Conservation (phyloP, 2,113 vertebrate species). For the Notothenia coriiceps region DNA sequence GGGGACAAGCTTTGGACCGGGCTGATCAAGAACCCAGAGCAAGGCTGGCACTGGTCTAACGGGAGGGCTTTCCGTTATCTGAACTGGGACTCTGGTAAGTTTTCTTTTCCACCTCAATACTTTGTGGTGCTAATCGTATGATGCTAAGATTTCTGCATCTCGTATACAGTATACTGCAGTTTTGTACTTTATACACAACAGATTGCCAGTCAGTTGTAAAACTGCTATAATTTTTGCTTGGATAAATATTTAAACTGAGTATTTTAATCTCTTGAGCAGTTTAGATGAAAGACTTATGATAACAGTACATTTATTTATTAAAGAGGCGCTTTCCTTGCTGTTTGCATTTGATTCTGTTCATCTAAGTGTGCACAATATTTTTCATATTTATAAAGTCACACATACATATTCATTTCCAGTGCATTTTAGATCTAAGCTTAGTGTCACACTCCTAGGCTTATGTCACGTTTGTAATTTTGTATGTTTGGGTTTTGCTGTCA, state of each 20-base stretch:
- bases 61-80: conserved; percentile 88
- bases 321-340: no score
- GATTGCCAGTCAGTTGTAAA: not conserved
- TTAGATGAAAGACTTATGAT: not conserved
- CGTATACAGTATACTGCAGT: not conserved
- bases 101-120: not conserved
- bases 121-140: not conserved
- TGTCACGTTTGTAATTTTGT: no score
- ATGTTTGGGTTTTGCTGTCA: no score
- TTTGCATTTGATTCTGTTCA: not conserved
- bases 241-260: not conserved
- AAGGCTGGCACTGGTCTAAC: conserved; percentile 90
- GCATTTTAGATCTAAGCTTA: not conserved
- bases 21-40: conserved; percentile 86
- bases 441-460: no score
- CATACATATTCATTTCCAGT: not conserved
- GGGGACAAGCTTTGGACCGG: conserved; percentile 86
- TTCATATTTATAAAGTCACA: not conserved
- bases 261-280: not conserved
- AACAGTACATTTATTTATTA: no score
- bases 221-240: not conserved
- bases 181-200: not conserved
- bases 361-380: not conserved
- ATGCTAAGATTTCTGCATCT: no score
- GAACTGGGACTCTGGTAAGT: conserved; percentile 90